These are phyloP conservation scores for Octodonta nipae DNA, from an alignment of 2,888 invertebrate species.

Conservation along the genomic window DNA sequence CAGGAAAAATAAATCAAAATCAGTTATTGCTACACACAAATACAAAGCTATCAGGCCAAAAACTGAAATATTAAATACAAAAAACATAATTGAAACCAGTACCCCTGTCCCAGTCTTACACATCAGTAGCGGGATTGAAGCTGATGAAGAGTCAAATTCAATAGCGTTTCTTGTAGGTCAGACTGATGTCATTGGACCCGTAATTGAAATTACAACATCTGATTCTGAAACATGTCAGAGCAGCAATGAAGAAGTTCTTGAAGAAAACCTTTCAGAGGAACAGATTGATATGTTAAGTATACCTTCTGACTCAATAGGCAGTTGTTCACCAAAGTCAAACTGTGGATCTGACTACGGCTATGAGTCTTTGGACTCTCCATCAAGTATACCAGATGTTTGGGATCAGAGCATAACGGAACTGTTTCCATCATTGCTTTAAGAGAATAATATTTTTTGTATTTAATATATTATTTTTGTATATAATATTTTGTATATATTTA, in stretches of 20 bases:
- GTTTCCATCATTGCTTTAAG: constrained; percentile 61
- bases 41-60: constrained; percentile 6
- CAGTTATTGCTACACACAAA: constrained; percentile 15
- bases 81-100: neutral
- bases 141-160: constrained; percentile 35
- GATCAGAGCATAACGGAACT: constrained; percentile 63
- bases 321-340: constrained; percentile 1
- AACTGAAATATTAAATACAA: neutral
- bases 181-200: constrained; percentile 59
- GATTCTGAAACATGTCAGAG: constrained; percentile 42
- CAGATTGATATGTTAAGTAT: constrained; percentile 7
- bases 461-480: no score
- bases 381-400: constrained; percentile 40
- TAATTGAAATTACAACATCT: constrained; percentile 37
- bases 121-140: neutral
- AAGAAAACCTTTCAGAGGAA: constrained; percentile 17
- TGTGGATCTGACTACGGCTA: constrained; percentile 48
- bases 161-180: constrained; percentile 61
- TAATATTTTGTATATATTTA: no score
- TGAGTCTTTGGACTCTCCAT: constrained; percentile 51
- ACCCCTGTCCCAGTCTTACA: neutral
- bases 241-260: constrained; percentile 8
- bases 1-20: constrained; percentile 8
- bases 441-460: no score
- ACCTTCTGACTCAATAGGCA: neutral